A percentile compares a stretch with the other conserved stretches of the same genome.
These are phyloP conservation scores for Montipora sp. DNA, from an alignment of 64 coral and sea anemone genomes.

Conservation along the genomic window DNA sequence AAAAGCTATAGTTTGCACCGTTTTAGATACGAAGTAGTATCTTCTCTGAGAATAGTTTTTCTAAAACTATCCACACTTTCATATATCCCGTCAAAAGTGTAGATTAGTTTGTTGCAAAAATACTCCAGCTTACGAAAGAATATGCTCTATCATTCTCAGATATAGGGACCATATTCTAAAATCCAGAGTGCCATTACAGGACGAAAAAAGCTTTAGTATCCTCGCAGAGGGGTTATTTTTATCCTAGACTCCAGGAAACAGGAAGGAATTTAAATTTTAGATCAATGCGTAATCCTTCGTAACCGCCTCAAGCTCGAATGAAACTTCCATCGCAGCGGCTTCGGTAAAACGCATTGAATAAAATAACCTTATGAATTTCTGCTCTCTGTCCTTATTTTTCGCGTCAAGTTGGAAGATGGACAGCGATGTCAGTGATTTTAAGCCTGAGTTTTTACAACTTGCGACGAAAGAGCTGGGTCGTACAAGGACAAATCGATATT, in stretches of 20 bases:
- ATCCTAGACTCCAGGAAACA: not conserved
- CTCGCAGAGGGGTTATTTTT: not conserved
- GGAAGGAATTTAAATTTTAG: not conserved
- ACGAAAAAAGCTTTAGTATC: not conserved
- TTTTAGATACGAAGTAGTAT: no score
- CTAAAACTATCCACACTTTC: no score
- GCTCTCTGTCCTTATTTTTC: not conserved
- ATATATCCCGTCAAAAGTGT: no score
- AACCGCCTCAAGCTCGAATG: not conserved
- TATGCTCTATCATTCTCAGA: no score
- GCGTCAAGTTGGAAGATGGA: not conserved
- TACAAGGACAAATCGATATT: not conserved
- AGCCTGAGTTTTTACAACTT: not conserved
- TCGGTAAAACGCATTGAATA: not conserved
- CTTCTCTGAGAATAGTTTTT: no score
- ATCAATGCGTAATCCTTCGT: not conserved
- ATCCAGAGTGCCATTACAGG: no score
- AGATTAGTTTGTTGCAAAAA: no score
- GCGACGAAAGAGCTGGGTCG: no score
- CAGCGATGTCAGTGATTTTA: no score
- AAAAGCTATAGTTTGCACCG: no score
- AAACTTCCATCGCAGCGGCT: not conserved
- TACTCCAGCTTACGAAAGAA: no score
- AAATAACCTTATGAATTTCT: not conserved
- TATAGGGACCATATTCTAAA: no score